A percentile compares a stretch with the other conserved stretches of the same genome.
Conservation (phyloP, 1,140 invertebrate genomes). For the Antheraea mylitta region DNA sequence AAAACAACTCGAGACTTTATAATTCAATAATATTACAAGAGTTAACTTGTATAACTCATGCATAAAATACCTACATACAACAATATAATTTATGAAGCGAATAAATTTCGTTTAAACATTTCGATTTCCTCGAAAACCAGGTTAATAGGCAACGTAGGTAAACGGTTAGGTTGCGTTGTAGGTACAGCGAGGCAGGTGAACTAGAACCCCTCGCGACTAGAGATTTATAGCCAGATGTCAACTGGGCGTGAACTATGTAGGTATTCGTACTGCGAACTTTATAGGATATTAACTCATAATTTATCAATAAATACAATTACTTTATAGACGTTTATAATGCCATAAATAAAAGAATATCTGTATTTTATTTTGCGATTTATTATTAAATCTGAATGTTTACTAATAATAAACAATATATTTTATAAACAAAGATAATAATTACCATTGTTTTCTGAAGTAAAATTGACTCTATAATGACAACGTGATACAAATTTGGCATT, state of each 20-base stretch:
- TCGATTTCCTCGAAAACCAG: not conserved
- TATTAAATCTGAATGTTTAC: too few relatives aligned
- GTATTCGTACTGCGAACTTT: not conserved
- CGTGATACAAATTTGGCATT: too few relatives aligned
- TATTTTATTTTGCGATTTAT: too few relatives aligned
- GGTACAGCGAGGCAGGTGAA: conserved; percentile 1
- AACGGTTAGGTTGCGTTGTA: not conserved
- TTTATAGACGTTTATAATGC: too few relatives aligned
- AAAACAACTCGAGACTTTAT: too few relatives aligned
- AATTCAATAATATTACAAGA: too few relatives aligned
- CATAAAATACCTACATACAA: conserved; percentile 1
- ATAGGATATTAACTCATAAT: conserved; percentile 26
- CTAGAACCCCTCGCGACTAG: conserved; percentile 10
- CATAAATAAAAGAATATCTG: too few relatives aligned
- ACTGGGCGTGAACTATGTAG: conserved; percentile 1
- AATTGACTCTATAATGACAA: too few relatives aligned
- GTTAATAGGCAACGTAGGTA: conserved; percentile 1
- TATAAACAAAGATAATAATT: too few relatives aligned
- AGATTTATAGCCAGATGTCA: conserved; percentile 26
- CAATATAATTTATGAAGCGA: not conserved
- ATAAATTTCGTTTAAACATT: not conserved
- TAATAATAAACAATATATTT: too few relatives aligned
- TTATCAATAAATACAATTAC: conserved; percentile 16
- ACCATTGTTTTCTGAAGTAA: too few relatives aligned
- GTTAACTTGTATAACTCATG: too few relatives aligned